Evolutionary conservation across 2,113 vertebrate species (phyloP).

Genomic region (Pheucticus melanocephalus): DNA sequence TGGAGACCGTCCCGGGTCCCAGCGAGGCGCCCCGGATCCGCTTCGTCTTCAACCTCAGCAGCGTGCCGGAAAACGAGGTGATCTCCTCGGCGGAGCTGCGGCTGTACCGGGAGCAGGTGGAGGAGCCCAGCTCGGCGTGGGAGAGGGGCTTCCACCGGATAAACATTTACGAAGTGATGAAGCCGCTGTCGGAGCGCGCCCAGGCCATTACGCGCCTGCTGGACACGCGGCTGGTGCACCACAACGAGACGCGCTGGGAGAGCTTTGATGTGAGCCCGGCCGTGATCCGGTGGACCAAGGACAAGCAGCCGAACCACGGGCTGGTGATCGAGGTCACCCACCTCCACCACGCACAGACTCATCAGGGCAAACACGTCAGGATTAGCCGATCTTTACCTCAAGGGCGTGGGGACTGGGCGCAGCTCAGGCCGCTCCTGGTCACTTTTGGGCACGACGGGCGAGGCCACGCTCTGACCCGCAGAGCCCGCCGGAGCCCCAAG

Average conservation of each 20-base stretch:
- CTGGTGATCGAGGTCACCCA: conserved; percentile 91
- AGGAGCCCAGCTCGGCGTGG: conserved; percentile 68
- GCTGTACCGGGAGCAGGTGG: conserved; percentile 88
- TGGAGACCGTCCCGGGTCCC: conserved; percentile 83
- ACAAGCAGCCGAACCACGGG: conserved; percentile 90
- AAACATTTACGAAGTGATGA: conserved; percentile 96
- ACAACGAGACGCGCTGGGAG: conserved; percentile 93
- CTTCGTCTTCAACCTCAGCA: conserved; percentile 97
- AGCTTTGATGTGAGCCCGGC: conserved; percentile 97
- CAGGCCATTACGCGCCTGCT: conserved; percentile 92
- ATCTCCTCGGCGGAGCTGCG: conserved; percentile 93
- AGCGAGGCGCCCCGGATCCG: conserved; percentile 74
- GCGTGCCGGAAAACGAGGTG: conserved; percentile 92
- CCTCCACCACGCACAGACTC: conserved; percentile 79
- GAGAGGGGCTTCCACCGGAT: conserved; percentile 86
- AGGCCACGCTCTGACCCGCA: conserved; percentile 85
- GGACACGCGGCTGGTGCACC: conserved; percentile 92
- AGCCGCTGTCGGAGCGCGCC: conserved; percentile 77
- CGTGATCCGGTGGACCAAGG: conserved; percentile 91
- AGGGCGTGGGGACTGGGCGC: conserved; percentile 88
- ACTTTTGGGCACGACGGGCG: conserved; percentile 96
- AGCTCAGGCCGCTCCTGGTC: conserved; percentile 93
- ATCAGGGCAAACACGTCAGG: conserved; percentile 90
- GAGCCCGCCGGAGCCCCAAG: conserved; percentile 90
- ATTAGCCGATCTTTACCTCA: conserved; percentile 91